Evolutionary conservation across 2,113 vertebrate species (phyloP).

Genomic region (Felis chaus): DNA sequence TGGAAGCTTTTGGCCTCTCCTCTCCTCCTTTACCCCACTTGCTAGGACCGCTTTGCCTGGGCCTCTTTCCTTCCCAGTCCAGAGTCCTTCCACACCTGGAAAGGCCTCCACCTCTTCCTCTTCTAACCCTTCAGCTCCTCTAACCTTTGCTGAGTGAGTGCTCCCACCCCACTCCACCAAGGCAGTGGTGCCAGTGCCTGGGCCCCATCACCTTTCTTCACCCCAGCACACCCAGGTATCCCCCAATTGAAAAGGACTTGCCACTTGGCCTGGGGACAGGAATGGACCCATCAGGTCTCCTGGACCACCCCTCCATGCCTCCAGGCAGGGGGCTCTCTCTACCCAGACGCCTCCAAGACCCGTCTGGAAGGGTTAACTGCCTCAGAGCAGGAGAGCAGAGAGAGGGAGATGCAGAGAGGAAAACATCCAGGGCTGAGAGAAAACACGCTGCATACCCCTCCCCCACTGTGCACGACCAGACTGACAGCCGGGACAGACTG

Average conservation of each 20-base stretch:
- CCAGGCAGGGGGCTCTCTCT: neutral
- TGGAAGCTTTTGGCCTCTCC: neutral
- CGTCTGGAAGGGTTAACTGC: conserved; percentile 58
- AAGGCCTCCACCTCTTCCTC: conserved; percentile 22
- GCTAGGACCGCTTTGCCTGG: neutral
- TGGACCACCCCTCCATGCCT: neutral
- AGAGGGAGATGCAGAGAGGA: conserved; percentile 55
- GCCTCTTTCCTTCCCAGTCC: conserved; percentile 1
- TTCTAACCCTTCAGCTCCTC: neutral
- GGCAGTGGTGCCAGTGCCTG: neutral
- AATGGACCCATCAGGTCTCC: neutral
- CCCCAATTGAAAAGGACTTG: neutral
- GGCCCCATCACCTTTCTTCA: conserved; percentile 29
- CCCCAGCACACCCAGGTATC: neutral
- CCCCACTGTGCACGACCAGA: conserved; percentile 69
- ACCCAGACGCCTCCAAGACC: neutral
- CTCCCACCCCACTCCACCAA: neutral
- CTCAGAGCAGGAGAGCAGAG: conserved; percentile 28
- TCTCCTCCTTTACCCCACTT: neutral
- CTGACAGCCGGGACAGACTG: conserved; percentile 75
- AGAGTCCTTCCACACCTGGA: neutral
- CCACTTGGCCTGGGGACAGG: neutral
- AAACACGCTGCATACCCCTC: conserved; percentile 67
- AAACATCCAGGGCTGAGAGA: conserved; percentile 62
- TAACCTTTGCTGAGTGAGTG: neutral